Evolutionary conservation across 2,113 vertebrate genomes (phyloP), one percentile per base, ranked within the genome.

Genomic region (Gila orcuttii): DNA sequence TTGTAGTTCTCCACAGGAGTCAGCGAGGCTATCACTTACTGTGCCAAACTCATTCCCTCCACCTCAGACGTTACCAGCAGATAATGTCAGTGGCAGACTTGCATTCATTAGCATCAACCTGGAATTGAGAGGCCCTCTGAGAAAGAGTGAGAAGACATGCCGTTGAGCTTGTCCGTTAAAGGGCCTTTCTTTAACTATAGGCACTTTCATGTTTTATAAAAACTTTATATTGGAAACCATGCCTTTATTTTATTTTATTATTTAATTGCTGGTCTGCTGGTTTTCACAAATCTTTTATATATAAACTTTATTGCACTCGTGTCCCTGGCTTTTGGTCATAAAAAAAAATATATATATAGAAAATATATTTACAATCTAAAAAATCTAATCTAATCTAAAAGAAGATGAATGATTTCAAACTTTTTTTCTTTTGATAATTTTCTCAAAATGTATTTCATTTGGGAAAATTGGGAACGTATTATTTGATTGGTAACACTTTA

Each of bases 1-100:
- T 85, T 87, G 83, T 85, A 83, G 74, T 71, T 75, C 62, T 87
- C 68, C 69, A 77, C 57, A 79, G 76, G 82, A 75, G 78, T 36
- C 66, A 39, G 45, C 10, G 36, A 55, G 87, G 64, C 78, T 85
- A 85, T 88, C 87, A 59, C 62, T 69, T 74, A 69, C 84, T 47
- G 83, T 82, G 69, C 79, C 79, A 76, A 69, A 64, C 33, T 60
- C 68, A 60, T 76, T 55, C 28, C 74, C 64, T 69, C 5, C 45
- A 79, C 62, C 66, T 76, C 59, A 80, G 75, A 74, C n/a, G 68
- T 3, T 55, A 71, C 55, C 59, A 45, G 77, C 68, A 85, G 77
- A 87, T 85, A 87, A 87, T 42, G 62, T 28, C 81, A 31, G 47
- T 66, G 57, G 42, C n/a, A 68, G 78, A 76, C 69, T 73, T n/a